A percentile compares a stretch with the other conserved stretches of the same genome.
Evolutionary conservation across 2,797 vertebrate species (phyloP).

Genomic region (Myotis pilosus): DNA sequence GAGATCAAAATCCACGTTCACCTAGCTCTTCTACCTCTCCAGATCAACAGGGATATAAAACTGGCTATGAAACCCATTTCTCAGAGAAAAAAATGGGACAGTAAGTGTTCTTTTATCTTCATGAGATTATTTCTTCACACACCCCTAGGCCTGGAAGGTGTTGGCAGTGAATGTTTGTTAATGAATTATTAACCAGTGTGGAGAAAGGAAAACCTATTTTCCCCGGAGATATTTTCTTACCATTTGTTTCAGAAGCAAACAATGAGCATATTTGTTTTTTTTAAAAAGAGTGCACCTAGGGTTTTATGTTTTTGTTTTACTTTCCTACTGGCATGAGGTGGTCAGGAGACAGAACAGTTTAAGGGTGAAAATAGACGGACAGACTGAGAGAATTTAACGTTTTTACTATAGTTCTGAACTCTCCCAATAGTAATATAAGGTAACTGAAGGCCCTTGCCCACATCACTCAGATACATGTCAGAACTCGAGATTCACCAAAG

Average conservation of each 20-base stretch:
- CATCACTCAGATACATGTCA: neutral
- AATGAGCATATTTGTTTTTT: neutral
- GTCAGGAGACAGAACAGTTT: neutral
- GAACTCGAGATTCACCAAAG: conserved; percentile 77
- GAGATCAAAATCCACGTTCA: neutral
- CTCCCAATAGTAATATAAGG: neutral
- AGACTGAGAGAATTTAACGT: neutral
- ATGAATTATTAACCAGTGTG: neutral
- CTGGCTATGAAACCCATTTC: neutral
- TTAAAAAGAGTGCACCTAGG: neutral
- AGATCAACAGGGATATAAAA: neutral
- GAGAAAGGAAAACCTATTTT: neutral
- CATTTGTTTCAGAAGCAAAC: conserved; percentile 27
- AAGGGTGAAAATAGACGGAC: neutral
- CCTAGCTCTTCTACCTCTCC: neutral
- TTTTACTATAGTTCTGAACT: neutral
- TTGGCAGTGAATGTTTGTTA: neutral
- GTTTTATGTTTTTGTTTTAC: neutral
- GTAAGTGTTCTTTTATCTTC: neutral
- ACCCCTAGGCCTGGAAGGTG: neutral
- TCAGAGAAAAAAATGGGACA: neutral
- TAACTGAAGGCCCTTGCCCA: neutral
- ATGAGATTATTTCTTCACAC: conserved; percentile 9
- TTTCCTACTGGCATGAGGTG: neutral
- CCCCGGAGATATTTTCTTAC: neutral